A percentile compares a stretch with the other conserved stretches of the same genome.
These are phyloP conservation scores for Colossoma macropomum DNA, from an alignment of 2,113 vertebrate species.

Conservation along the genomic window DNA sequence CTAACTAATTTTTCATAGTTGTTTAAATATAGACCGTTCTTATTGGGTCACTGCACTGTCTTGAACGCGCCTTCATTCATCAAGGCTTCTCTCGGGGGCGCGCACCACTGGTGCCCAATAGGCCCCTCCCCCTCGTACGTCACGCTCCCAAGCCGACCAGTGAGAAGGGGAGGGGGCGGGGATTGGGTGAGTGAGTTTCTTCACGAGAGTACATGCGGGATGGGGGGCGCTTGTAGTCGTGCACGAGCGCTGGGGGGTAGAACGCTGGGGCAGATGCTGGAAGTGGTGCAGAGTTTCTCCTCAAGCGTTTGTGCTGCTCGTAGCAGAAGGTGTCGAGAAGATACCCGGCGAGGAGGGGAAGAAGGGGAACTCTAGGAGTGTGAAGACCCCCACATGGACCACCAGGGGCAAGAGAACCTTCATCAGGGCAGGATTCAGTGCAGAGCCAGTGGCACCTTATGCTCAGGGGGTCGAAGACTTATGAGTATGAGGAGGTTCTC, in stretches of 20 bases:
- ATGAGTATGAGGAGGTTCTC: conserved; percentile 23
- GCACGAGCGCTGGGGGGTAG: neutral
- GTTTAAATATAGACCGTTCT: too few relatives aligned
- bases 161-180: neutral
- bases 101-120: neutral
- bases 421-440: neutral
- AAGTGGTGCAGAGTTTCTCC: neutral
- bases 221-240: conserved; percentile 5
- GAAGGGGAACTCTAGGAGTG: neutral
- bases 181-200: neutral
- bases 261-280: neutral
- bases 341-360: neutral
- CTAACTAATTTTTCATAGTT: too few relatives aligned
- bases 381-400: conserved; percentile 31
- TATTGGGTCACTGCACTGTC: too few relatives aligned
- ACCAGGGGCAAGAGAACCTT: neutral
- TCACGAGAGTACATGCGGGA: conserved; percentile 31
- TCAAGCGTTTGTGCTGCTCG: neutral
- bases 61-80: conserved; percentile 16
- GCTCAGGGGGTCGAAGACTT: neutral
- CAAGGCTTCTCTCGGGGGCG: neutral
- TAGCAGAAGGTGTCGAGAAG: neutral
- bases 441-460: conserved; percentile 8
- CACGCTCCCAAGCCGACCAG: conserved; percentile 34
- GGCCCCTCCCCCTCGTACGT: conserved; percentile 40